Evolutionary conservation across 1,140 invertebrate genomes (phyloP), one percentile per base, ranked within the genome.

Genomic region (Saccostrea glomerata): DNA sequence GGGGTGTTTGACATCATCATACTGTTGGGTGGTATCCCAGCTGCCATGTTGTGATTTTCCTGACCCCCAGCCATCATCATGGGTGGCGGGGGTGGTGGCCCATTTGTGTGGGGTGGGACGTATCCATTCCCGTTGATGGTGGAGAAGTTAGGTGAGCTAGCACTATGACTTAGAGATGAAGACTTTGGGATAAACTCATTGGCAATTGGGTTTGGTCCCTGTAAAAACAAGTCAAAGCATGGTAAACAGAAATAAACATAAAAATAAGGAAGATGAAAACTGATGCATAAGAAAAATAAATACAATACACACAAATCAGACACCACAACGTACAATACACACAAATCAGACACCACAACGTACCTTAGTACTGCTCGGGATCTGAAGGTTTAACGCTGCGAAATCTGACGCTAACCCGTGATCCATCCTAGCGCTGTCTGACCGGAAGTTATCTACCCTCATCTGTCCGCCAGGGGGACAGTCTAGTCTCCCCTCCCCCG

Each of bases 141-240:
- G 20, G 93, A 92, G 85, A 94, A 94, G 60, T 93, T 93, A 66
- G 93, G 93, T 47, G 93, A 93, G 82, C 93, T 94, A 13, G 93
- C 91, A 90, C 93, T 94, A 88, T 94, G 93, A 13, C 92, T 91
- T 73, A 93, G 85, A 17, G 90, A 87, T n/a, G 89, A 85, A 83
- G 89, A 88, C 86, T 93, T 92, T n/a, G 91, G 91, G 58, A 92
- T 86, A 55, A 92, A 92, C 60, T 92, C 92, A 88, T 90, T 88
- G 17, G 90, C 88, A 54, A 90, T 87, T n/a, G 89, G 88, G 82
- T 91, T 92, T 85, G 87, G 85, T 86, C 89, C 90, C 88, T 90
- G 70, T 15, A 89, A 90, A 55, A 25, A 25, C 36, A 84, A 54
- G 47, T 54, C 13, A 40, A 23, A 25, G n/a, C 15, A 30, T 11